Conservation (phyloP, 2,888 invertebrate species). For the Trachelus iudaicus region DNA sequence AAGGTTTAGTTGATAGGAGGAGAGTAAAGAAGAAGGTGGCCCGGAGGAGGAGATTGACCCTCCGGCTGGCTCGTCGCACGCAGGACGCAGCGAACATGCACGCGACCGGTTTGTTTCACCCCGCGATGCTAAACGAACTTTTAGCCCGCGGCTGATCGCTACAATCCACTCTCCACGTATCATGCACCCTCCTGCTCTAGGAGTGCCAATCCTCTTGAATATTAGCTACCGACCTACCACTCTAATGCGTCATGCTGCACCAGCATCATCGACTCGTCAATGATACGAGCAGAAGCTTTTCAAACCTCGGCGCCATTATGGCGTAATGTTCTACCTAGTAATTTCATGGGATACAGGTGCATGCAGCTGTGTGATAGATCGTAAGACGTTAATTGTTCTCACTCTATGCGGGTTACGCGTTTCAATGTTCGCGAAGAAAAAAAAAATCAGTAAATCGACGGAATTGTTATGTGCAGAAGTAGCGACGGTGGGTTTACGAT, state of each 20-base stretch:
- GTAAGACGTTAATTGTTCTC: neutral
- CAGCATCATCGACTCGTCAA: neutral
- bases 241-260: neutral
- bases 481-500: neutral
- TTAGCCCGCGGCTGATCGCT: slow-evolving; percentile 46
- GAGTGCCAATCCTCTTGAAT: neutral
- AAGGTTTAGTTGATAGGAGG: neutral
- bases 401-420: neutral
- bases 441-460: neutral
- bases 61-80: slow-evolving; percentile 54
- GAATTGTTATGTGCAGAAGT: neutral
- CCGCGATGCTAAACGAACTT: slow-evolving; percentile 58
- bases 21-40: slow-evolving; percentile 23
- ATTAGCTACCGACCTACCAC: neutral
- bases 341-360: neutral
- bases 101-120: slow-evolving; percentile 62
- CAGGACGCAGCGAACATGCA: slow-evolving; percentile 52
- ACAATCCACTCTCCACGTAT: slow-evolving; percentile 8
- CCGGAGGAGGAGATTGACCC: slow-evolving; percentile 59
- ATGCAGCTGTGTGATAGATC: neutral
- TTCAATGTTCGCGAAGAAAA: neutral
- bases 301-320: neutral
- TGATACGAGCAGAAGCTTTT: slow-evolving; percentile 6
- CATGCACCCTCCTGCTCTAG: neutral
- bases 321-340: neutral